Evolutionary conservation across 2,797 vertebrate species (phyloP).

Genomic region (Amblyraja radiata): DNA sequence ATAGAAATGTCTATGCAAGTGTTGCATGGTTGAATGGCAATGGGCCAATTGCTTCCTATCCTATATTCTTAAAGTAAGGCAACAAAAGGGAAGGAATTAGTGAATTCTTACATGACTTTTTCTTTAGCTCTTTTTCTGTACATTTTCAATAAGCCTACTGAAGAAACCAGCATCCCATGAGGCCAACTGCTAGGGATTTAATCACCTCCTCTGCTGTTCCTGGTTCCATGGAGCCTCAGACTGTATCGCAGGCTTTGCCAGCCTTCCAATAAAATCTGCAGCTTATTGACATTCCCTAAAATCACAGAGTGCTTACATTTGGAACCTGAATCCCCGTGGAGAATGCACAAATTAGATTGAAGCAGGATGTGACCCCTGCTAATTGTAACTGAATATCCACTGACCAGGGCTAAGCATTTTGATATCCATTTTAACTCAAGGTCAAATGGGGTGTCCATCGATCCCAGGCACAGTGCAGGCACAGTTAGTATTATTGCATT

Average conservation of each 20-base stretch:
- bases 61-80: not conserved
- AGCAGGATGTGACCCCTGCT: conserved; percentile 52
- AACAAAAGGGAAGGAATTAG: not conserved
- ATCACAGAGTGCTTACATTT: conserved; percentile 43
- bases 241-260: not conserved
- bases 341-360: conserved; percentile 30
- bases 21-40: not conserved
- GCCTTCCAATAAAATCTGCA: not conserved
- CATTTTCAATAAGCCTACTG: not conserved
- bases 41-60: not conserved
- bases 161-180: not conserved
- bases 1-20: not conserved
- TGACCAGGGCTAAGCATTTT: conserved; percentile 57
- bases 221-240: not conserved
- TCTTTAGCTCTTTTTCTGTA: not conserved
- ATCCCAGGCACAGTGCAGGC: conserved; percentile 48
- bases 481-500: conserved; percentile 47
- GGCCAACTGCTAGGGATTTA: not conserved
- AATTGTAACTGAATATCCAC: conserved; percentile 68
- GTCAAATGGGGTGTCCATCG: conserved; percentile 59
- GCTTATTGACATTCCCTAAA: conserved; percentile 40
- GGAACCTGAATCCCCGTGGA: conserved; percentile 54
- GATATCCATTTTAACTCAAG: conserved; percentile 60
- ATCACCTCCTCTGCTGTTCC: not conserved
- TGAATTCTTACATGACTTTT: not conserved